Conservation (phyloP, 1,140 invertebrate species). For the Doryteuthis pealeii region DNA sequence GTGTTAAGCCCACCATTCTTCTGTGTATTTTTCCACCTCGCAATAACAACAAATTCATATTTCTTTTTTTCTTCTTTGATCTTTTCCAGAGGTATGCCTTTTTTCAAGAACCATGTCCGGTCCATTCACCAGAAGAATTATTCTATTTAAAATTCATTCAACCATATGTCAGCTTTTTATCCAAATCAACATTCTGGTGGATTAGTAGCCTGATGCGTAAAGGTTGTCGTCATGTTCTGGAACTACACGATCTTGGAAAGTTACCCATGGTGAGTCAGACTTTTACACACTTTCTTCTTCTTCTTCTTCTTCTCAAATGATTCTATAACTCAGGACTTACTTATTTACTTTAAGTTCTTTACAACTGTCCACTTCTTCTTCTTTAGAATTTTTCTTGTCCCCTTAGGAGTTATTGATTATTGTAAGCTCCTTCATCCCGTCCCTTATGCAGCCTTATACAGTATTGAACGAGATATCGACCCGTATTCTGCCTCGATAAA, state of each 20-base stretch:
- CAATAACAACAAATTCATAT: too few relatives aligned
- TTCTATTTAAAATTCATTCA: constrained; percentile 61
- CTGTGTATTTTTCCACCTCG: too few relatives aligned
- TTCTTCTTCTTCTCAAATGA: too few relatives aligned
- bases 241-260: constrained; percentile 71
- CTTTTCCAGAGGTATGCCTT: constrained; percentile 51
- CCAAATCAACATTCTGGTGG: constrained; percentile 78
- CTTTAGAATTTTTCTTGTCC: too few relatives aligned
- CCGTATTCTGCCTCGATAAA: too few relatives aligned
- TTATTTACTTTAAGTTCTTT: too few relatives aligned
- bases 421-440: too few relatives aligned
- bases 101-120: constrained; percentile 39
- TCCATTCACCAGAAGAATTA: constrained; percentile 40
- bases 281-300: not conserved
- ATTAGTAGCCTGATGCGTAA: constrained; percentile 69
- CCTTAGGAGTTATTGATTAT: too few relatives aligned
- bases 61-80: constrained; percentile 1
- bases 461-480: too few relatives aligned
- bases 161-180: constrained; percentile 68
- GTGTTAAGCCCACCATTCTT: too few relatives aligned
- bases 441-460: too few relatives aligned
- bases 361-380: not conserved
- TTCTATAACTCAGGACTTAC: too few relatives aligned
- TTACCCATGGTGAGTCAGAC: constrained; percentile 65
- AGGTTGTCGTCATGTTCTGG: constrained; percentile 70